Percentiles rank a stretch among this genome's conserved stretches.
Conservation (phyloP, 2,888 invertebrate species). For the Melanostoma mellinum region DNA sequence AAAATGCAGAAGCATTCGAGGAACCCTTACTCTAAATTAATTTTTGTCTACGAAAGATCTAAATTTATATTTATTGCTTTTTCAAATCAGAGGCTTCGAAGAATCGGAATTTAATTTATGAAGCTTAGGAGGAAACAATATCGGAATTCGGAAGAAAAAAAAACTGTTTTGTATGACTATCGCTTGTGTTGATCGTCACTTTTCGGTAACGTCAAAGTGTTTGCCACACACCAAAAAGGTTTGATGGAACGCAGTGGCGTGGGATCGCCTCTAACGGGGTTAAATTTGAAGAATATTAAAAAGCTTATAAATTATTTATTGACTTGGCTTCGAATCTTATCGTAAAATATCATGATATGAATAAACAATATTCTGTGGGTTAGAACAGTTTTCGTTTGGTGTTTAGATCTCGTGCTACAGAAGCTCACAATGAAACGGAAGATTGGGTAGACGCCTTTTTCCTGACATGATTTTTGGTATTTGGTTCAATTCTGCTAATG, state of each 20-base stretch:
- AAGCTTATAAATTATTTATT: too few relatives aligned
- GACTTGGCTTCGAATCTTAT: too few relatives aligned
- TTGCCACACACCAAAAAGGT: not conserved
- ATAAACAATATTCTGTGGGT: too few relatives aligned
- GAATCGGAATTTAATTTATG: constrained; percentile 60
- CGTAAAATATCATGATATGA: too few relatives aligned
- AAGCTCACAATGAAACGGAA: too few relatives aligned
- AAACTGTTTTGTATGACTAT: not conserved
- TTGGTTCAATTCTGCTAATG: too few relatives aligned
- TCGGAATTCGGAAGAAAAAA: constrained; percentile 26
- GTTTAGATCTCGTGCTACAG: too few relatives aligned
- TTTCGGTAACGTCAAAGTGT: constrained; percentile 10
- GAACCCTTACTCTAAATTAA: constrained; percentile 63
- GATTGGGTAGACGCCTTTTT: too few relatives aligned
- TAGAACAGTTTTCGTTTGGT: too few relatives aligned
- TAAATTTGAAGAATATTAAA: too few relatives aligned
- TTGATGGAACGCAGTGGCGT: not conserved
- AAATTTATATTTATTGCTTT: constrained; percentile 55
- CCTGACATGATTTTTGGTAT: too few relatives aligned
- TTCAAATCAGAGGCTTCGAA: constrained; percentile 43
- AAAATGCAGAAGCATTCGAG: constrained; percentile 64
- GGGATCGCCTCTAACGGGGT: too few relatives aligned
- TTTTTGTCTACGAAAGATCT: constrained; percentile 49
- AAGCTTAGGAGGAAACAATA: constrained; percentile 16
- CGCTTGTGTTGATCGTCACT: constrained; percentile 20